Conservation (phyloP, 2,888 invertebrate species). For the Artemia sp. region DNA sequence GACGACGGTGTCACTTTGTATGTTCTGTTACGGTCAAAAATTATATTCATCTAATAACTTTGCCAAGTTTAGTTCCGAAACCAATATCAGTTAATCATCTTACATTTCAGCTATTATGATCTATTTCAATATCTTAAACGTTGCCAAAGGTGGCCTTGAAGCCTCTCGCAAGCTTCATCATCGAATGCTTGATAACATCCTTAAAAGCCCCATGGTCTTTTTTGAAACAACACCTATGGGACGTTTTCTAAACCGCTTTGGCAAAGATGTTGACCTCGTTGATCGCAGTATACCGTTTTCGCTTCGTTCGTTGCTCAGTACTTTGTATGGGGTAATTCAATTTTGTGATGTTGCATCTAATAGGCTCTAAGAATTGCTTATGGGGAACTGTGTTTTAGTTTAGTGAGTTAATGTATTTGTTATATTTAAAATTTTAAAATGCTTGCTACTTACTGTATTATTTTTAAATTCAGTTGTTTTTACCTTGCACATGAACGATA, state of each 20-base stretch:
- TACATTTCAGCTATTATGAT: conserved; percentile 27
- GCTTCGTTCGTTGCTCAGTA: conserved; percentile 46
- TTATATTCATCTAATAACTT: too few species aligned
- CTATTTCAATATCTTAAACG: conserved; percentile 32
- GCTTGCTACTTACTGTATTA: too few species aligned
- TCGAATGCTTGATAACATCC: conserved; percentile 44
- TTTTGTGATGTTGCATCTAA: not conserved
- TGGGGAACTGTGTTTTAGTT: too few species aligned
- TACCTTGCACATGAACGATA: too few species aligned
- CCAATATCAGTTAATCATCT: too few species aligned
- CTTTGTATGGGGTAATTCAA: conserved; percentile 35
- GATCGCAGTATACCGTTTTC: conserved; percentile 49
- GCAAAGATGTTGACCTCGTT: conserved; percentile 47
- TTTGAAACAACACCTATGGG: conserved; percentile 57
- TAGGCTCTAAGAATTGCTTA: too few species aligned
- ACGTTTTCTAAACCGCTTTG: conserved; percentile 48
- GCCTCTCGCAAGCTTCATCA: conserved; percentile 48
- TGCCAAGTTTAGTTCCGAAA: too few species aligned
- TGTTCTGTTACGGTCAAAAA: too few species aligned
- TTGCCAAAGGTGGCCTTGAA: conserved; percentile 37
- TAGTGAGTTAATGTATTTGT: too few species aligned
- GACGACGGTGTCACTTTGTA: too few species aligned
- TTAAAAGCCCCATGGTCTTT: conserved; percentile 52
- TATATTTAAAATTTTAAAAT: too few species aligned
- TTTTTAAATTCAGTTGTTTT: too few species aligned